Evolutionary conservation across 2,888 invertebrate genomes (phyloP), one percentile per base, ranked within the genome.

Genomic region (Agonopterix alstromeriana): DNA sequence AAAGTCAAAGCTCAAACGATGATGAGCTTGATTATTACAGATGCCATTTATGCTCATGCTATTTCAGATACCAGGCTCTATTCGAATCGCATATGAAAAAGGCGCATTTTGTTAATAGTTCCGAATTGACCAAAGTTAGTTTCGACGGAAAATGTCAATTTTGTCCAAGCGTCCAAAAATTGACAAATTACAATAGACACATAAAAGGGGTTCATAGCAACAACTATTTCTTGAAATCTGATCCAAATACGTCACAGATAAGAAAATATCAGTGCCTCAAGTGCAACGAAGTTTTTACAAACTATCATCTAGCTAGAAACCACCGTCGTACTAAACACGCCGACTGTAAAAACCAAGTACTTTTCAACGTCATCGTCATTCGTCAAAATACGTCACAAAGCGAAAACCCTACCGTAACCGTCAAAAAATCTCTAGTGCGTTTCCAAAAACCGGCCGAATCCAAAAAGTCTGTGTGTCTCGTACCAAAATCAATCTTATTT

Each of bases 401-500:
- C 11, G 8, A 42, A 12, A 12, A 12, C 10, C 9, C n/a, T 1
- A 38, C 38, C 10, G 38, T n/a, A 0, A n/a, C n/a, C 2, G 9
- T n/a, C 2, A 38, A n/a, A 42, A n/a, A n/a, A 42, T n/a, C 11
- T 50, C 1, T n/a, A 9, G 38, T 38, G 3, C 38, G n/a, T 7
- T n/a, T n/a, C n/a, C 38, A 38, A 9, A n/a, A n/a, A n/a, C 38
- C 38, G 38, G 42, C 17, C 0, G n/a, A 11, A 14, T 11, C 2
- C 9, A 36, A 12, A 36, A 12, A 35, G 10, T 12, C 42, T 10
- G 50, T 56, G 0, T 45, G 55, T 0, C 41, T 61, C 0, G 55
- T 73, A 8, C 69, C 73, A 0, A 61, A 60, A 45, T 59, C 62
- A 0, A 53, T 60, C 0, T n/a, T 76, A 8, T 73, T 70, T 8